Evolutionary conservation across 2,888 invertebrate species (phyloP).

Genomic region (Allophyes oxyacanthae): DNA sequence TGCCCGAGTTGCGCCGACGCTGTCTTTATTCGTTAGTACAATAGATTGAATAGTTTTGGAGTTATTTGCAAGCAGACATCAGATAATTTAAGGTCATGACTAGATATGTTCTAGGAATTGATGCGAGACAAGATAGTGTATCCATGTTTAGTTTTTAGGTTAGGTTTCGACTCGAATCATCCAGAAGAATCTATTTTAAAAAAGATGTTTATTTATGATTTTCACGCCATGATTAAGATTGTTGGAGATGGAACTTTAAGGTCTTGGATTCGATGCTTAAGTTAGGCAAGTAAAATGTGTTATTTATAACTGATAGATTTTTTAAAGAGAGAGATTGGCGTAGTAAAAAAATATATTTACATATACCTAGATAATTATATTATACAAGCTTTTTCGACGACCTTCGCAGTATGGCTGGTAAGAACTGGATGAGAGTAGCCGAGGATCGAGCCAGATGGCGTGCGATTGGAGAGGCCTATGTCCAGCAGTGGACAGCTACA

Average conservation of each 20-base stretch:
- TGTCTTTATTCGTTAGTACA: conserved; percentile 27
- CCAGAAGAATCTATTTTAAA: neutral
- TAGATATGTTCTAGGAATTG: conserved; percentile 43
- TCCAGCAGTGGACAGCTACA: too few relatives aligned
- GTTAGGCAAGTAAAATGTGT: too few relatives aligned
- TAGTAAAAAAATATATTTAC: too few relatives aligned
- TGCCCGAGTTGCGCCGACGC: conserved; percentile 34
- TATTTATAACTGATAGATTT: too few relatives aligned
- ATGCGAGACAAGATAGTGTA: neutral
- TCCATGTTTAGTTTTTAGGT: neutral
- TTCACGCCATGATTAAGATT: neutral
- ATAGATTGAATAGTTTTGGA: conserved; percentile 49
- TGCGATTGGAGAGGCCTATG: too few relatives aligned
- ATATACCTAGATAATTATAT: too few relatives aligned
- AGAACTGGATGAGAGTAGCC: too few relatives aligned
- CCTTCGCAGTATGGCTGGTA: too few relatives aligned
- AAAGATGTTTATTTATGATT: neutral
- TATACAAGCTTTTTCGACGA: too few relatives aligned
- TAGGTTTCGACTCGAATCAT: neutral
- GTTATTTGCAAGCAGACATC: conserved; percentile 58
- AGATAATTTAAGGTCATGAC: conserved; percentile 49
- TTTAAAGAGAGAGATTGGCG: too few relatives aligned
- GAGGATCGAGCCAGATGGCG: too few relatives aligned
- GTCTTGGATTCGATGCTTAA: neutral
- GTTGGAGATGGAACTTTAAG: too few relatives aligned